Evolutionary conservation across 2,797 vertebrate species (phyloP).

Genomic region (Loris lydekkerianus): DNA sequence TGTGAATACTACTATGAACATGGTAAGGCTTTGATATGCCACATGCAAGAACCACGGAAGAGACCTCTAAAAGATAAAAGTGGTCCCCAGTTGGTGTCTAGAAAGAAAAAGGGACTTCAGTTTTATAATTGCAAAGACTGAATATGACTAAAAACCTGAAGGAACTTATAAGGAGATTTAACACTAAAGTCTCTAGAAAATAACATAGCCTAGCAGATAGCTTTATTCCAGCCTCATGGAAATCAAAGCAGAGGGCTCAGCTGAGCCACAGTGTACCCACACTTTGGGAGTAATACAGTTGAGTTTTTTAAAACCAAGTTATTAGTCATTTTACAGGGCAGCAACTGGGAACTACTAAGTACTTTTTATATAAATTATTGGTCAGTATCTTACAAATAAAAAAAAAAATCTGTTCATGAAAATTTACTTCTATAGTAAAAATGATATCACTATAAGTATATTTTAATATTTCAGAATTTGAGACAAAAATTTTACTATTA

Average conservation of each 20-base stretch:
- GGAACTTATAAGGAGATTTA: not conserved
- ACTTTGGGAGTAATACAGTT: not conserved
- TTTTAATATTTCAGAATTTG: conserved; percentile 29
- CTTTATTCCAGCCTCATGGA: not conserved
- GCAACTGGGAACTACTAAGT: not conserved
- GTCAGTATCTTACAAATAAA: not conserved
- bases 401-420: not conserved
- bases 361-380: not conserved
- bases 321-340: not conserved
- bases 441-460: not conserved
- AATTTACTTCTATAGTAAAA: conserved; percentile 28
- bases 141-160: not conserved
- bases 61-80: not conserved
- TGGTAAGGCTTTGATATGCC: not conserved
- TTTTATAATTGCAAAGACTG: not conserved
- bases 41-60: not conserved
- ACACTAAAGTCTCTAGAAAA: not conserved
- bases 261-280: not conserved
- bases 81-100: not conserved
- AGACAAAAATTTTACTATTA: not conserved
- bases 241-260: not conserved
- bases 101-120: not conserved
- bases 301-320: not conserved
- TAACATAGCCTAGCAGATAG: not conserved
- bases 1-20: not conserved